phyloP scores from a whole-genome alignment of 2,888 invertebrate genomes.

The Caenorhabditis afra region DNA sequence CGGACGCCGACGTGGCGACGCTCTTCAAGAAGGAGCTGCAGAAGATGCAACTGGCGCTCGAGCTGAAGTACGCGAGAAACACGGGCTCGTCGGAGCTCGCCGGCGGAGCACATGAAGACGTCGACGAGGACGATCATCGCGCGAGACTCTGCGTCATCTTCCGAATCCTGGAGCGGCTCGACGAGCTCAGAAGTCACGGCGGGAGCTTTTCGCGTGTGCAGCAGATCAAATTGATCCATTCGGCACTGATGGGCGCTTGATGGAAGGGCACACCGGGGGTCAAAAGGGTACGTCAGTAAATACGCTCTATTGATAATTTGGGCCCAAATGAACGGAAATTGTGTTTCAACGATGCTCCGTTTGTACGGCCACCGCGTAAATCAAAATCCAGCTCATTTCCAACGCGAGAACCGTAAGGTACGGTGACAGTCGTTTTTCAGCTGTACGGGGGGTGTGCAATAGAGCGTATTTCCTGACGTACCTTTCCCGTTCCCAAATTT shows the following conservation, averaged over 20 bases:
- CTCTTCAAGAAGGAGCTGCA: conserved; percentile 24
- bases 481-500: too few relatives aligned
- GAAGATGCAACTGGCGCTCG: conserved; percentile 5
- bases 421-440: too few relatives aligned
- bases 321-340: too few relatives aligned
- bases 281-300: too few relatives aligned
- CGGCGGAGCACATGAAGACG: neutral
- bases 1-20: conserved; percentile 11
- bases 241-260: conserved; percentile 42
- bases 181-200: conserved; percentile 9
- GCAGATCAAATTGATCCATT: conserved; percentile 54
- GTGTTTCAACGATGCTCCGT: too few relatives aligned
- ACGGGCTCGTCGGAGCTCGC: too few relatives aligned
- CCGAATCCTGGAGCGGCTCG: conserved; percentile 22
- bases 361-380: too few relatives aligned
- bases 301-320: too few relatives aligned
- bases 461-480: too few relatives aligned
- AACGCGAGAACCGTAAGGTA: too few relatives aligned
- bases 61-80: conserved; percentile 24
- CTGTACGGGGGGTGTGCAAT: too few relatives aligned
- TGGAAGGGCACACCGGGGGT: too few relatives aligned
- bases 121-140: conserved; percentile 13
- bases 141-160: conserved; percentile 18
- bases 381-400: neutral
- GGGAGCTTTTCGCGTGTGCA: conserved; percentile 34